Evolutionary conservation across 2,888 invertebrate genomes (phyloP).

Genomic region (Lasioglossum pauxillum): DNA sequence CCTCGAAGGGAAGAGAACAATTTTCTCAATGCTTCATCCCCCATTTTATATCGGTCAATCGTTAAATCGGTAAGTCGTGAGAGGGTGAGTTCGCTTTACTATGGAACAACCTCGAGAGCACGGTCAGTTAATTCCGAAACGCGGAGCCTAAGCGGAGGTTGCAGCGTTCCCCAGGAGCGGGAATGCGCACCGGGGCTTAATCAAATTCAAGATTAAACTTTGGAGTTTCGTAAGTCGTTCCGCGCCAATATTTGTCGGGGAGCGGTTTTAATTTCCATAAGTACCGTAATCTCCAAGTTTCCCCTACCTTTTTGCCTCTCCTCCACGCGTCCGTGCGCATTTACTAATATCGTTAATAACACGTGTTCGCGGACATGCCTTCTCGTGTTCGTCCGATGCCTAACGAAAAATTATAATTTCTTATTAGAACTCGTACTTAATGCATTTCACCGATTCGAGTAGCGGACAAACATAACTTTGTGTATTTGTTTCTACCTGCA

Average conservation of each 20-base stretch:
- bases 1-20: background rate
- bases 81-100: conserved; percentile 59
- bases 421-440: background rate
- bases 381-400: background rate
- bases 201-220: conserved; percentile 80
- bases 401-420: background rate
- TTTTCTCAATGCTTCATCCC: background rate
- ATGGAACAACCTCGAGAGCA: conserved; percentile 67
- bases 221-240: conserved; percentile 74
- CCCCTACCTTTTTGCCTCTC: conserved; percentile 15
- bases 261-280: conserved; percentile 82
- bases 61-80: conserved; percentile 43
- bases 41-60: conserved; percentile 54
- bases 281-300: conserved; percentile 74
- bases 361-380: conserved; percentile 8
- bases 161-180: conserved; percentile 21
- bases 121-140: conserved; percentile 73
- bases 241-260: conserved; percentile 77
- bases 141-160: conserved; percentile 20
- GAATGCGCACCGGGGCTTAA: conserved; percentile 65
- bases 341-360: conserved; percentile 54
- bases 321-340: background rate
- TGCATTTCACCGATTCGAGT: background rate
- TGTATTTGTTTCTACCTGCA: background rate
- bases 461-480: background rate